phyloP scores from a whole-genome alignment of 1,140 invertebrate genomes.

The Cecropterus lyciades region DNA sequence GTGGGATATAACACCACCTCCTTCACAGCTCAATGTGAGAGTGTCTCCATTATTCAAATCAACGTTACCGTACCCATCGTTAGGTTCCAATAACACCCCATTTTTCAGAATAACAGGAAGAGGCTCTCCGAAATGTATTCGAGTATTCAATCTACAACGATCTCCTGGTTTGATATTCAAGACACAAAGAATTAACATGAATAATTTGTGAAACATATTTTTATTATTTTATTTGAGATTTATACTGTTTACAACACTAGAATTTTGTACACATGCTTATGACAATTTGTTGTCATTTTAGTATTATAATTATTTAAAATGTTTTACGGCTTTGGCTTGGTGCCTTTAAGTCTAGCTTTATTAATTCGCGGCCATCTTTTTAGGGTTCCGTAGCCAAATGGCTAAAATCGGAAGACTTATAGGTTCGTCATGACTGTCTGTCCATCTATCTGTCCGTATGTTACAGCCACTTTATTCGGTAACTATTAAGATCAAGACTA shows the following conservation, averaged over 20 bases:
- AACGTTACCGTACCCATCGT: slow-evolving; percentile 60
- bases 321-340: no score
- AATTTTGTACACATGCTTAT: slow-evolving; percentile 1
- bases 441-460: no score
- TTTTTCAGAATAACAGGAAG: slow-evolving; percentile 63
- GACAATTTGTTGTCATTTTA: no score
- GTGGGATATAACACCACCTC: slow-evolving; percentile 48
- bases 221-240: background rate
- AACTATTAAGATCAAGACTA: no score
- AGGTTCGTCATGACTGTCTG: no score
- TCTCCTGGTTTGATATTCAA: slow-evolving; percentile 51
- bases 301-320: no score
- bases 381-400: no score
- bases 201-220: slow-evolving; percentile 52
- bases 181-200: slow-evolving; percentile 60
- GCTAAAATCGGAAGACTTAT: no score
- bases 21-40: slow-evolving; percentile 63
- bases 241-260: background rate
- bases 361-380: no score
- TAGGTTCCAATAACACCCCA: slow-evolving; percentile 61
- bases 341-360: no score
- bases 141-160: slow-evolving; percentile 57
- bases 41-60: slow-evolving; percentile 55
- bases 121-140: slow-evolving; percentile 63
- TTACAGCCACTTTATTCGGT: no score